These are phyloP conservation scores for Cochlearius cochlearius DNA, from an alignment of 2,113 vertebrate genomes.

Conservation along the genomic window DNA sequence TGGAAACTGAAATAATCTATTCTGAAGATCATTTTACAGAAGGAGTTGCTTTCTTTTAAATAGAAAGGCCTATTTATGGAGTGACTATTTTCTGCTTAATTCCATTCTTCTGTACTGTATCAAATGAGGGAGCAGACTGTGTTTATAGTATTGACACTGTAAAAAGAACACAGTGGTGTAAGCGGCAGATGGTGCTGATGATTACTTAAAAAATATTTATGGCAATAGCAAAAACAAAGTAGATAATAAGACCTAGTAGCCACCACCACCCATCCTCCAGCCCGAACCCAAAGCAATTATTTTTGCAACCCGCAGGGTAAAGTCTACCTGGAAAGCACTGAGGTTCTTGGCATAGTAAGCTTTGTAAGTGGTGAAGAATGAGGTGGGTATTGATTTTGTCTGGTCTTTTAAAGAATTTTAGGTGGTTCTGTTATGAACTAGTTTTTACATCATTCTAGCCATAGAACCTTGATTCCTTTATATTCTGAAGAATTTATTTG, in stretches of 20 bases:
- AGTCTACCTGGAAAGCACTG: background rate
- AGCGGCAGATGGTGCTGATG: slow-evolving; percentile 47
- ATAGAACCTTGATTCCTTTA: background rate
- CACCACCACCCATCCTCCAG: background rate
- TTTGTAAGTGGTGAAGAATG: background rate
- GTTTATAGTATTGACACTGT: slow-evolving; percentile 49
- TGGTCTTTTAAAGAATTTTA: background rate
- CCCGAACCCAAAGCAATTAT: background rate
- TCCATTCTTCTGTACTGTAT: background rate
- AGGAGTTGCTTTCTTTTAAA: background rate
- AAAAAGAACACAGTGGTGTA: slow-evolving; percentile 47
- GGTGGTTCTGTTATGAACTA: background rate
- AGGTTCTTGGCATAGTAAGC: background rate
- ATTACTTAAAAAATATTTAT: slow-evolving; percentile 60
- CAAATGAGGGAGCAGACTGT: slow-evolving; percentile 53
- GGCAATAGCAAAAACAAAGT: slow-evolving; percentile 49
- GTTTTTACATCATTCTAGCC: background rate
- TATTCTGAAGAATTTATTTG: background rate
- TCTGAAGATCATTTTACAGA: background rate
- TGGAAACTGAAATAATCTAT: background rate
- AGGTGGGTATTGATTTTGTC: background rate
- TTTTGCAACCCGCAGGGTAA: background rate
- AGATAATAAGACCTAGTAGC: background rate
- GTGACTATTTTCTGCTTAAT: slow-evolving; percentile 29
- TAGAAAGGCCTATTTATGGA: slow-evolving; percentile 18